Conservation (phyloP, 2,888 invertebrate species). For the Aphodius sticticus region DNA sequence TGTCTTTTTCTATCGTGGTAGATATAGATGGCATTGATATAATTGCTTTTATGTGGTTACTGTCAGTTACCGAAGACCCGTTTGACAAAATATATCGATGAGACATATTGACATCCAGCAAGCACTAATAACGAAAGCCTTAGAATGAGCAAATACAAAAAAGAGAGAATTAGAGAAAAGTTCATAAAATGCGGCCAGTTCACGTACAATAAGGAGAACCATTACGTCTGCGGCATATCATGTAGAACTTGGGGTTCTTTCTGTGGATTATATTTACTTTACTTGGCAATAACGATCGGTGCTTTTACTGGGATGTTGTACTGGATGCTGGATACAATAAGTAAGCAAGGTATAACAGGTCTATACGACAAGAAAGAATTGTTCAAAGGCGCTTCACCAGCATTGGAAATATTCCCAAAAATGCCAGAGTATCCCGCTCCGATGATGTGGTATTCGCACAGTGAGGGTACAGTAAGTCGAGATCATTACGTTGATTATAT, state of each 20-base stretch:
- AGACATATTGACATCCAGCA: too few relatives aligned
- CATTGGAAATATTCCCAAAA: conserved; percentile 13
- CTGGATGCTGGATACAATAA: not conserved
- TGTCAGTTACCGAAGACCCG: too few relatives aligned
- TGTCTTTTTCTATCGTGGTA: too few relatives aligned
- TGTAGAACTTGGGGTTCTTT: not conserved
- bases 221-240: not conserved
- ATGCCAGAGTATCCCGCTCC: not conserved
- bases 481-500: conserved; percentile 26
- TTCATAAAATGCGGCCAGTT: not conserved
- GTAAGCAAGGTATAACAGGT: not conserved
- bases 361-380: not conserved
- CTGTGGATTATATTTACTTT: not conserved
- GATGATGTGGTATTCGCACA: not conserved
- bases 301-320: not conserved
- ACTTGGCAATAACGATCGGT: not conserved
- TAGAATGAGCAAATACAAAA: not conserved
- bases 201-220: not conserved
- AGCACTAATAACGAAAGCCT: not conserved
- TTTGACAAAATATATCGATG: too few relatives aligned
- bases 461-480: not conserved
- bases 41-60: too few relatives aligned
- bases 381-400: conserved; percentile 5
- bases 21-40: too few relatives aligned
- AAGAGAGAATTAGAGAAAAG: not conserved